Conservation (phyloP, 1,140 invertebrate genomes). For the Gryon sp. region DNA sequence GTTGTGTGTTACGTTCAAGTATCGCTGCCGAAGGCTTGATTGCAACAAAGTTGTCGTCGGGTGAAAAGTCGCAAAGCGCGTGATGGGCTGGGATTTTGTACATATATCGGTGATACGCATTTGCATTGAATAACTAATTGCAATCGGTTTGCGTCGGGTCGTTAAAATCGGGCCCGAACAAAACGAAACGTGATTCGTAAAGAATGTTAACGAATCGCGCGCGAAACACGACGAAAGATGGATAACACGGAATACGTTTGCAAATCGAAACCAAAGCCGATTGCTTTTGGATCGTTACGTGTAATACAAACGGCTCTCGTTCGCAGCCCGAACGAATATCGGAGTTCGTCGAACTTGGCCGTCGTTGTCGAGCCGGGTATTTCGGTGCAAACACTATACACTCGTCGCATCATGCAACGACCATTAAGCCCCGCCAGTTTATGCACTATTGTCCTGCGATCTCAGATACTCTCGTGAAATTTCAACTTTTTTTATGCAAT, state of each 20-base stretch:
- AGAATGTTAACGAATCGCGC: constrained; percentile 66
- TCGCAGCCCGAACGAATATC: constrained; percentile 12
- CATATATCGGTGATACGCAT: constrained; percentile 10
- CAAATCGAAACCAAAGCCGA: constrained; percentile 41
- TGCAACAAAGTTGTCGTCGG: not conserved
- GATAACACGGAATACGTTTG: constrained; percentile 58
- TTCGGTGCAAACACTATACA: constrained; percentile 49
- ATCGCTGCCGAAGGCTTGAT: not conserved
- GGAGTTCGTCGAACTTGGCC: constrained; percentile 55
- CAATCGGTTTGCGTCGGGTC: constrained; percentile 13
- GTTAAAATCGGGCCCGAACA: constrained; percentile 47
- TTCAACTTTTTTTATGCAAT: not conserved
- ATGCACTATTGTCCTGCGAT: constrained; percentile 46
- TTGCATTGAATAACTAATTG: constrained; percentile 57
- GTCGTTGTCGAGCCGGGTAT: constrained; percentile 42
- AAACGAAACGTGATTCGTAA: constrained; percentile 62
- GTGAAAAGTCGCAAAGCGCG: not conserved
- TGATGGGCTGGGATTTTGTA: not conserved
- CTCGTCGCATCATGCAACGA: constrained; percentile 18
- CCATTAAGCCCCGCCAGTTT: constrained; percentile 44
- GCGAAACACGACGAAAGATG: constrained; percentile 62
- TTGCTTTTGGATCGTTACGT: constrained; percentile 53
- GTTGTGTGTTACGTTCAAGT: no score
- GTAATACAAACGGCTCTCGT: no score
- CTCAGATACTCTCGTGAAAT: constrained; percentile 13